Conservation (phyloP, 2,888 invertebrate genomes). For the Auanema freiburgensis region DNA sequence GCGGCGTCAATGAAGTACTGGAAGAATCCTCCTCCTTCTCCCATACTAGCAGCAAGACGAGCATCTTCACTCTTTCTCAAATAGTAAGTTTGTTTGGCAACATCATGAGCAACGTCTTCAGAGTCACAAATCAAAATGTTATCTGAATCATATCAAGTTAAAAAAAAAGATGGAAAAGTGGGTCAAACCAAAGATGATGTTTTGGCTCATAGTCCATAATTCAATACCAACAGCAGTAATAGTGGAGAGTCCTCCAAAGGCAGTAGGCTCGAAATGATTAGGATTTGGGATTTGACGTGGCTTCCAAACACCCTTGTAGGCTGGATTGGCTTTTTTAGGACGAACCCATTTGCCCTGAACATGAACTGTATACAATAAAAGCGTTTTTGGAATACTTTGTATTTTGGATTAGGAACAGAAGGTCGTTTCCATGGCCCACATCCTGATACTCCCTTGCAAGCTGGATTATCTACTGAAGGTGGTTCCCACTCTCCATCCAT, state of each 20-base stretch:
- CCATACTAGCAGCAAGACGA: conserved; percentile 30
- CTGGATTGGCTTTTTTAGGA: conserved; percentile 69
- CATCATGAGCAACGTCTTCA: conserved; percentile 76
- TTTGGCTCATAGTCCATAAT: conserved; percentile 95
- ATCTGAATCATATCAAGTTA: conserved; percentile 20
- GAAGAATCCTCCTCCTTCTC: conserved; percentile 37
- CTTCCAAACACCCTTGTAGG: conserved; percentile 70
- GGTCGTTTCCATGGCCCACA: conserved; percentile 86
- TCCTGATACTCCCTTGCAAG: conserved; percentile 73
- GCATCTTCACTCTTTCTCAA: conserved; percentile 72
- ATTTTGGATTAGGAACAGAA: conserved; percentile 69
- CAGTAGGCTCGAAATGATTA: conserved; percentile 89
- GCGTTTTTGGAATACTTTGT: conserved; percentile 65
- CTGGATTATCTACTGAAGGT: conserved; percentile 68
- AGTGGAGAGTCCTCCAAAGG: conserved; percentile 64
- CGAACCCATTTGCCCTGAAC: conserved; percentile 87
- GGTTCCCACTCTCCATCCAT: conserved; percentile 99
- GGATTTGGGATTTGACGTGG: conserved; percentile 85
- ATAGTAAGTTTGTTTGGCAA: conserved; percentile 82
- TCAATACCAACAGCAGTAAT: conserved; percentile 84
- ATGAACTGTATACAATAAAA: background rate
- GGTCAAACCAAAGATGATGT: conserved; percentile 82
- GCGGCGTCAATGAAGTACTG: conserved; percentile 48
- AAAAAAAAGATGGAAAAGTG: background rate
- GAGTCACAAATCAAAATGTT: conserved; percentile 89